phyloP scores from a whole-genome alignment of 2,888 invertebrate species.

The Hyposoter didymator region DNA sequence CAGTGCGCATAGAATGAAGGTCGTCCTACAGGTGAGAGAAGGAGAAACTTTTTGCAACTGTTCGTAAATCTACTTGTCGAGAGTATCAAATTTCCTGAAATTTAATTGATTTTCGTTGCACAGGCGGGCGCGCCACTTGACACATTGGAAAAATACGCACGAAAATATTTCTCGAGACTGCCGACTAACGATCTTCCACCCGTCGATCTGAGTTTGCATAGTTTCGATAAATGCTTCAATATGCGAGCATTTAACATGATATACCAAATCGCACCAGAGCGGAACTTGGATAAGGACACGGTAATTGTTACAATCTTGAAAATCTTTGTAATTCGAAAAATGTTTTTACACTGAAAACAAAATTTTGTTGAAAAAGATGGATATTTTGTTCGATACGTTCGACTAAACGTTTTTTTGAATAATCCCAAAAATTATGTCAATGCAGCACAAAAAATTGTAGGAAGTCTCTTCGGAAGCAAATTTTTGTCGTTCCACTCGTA shows the following conservation, averaged over 20 bases:
- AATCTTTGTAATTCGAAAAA: not conserved
- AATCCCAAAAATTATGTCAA: too few species aligned
- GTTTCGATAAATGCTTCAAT: constrained; percentile 86
- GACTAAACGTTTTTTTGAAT: too few species aligned
- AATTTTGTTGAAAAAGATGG: too few species aligned
- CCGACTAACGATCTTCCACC: constrained; percentile 88
- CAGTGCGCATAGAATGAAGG: constrained; percentile 94
- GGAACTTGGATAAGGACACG: constrained; percentile 88
- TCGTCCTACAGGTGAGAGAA: constrained; percentile 89
- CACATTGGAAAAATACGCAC: constrained; percentile 88
- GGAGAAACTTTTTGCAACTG: not conserved
- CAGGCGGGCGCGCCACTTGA: constrained; percentile 87
- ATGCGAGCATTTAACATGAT: constrained; percentile 88
- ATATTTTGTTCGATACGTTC: too few species aligned
- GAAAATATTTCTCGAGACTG: constrained; percentile 88
- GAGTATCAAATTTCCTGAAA: not conserved
- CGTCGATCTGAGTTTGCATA: constrained; percentile 86
- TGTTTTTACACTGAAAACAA: too few species aligned
- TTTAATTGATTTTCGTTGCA: not conserved
- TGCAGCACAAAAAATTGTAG: too few species aligned
- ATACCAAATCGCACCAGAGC: constrained; percentile 90
- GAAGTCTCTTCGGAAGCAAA: too few species aligned
- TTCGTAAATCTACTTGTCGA: not conserved
- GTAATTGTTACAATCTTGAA: constrained; percentile 69
- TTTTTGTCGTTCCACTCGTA: too few species aligned